Conservation (phyloP, 1,140 invertebrate species). For the Colletes latitarsis region DNA sequence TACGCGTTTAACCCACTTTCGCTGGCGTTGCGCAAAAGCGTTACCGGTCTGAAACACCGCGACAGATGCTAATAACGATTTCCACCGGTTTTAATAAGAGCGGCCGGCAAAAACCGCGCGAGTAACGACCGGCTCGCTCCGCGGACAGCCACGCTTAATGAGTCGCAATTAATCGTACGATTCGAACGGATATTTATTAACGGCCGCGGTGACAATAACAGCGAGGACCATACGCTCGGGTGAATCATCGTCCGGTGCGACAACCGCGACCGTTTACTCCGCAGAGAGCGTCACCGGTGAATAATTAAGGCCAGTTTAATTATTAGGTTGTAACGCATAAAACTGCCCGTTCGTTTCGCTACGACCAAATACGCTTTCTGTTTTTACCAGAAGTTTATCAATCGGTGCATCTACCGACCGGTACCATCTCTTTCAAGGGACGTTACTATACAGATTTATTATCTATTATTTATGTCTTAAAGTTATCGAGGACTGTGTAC, state of each 20-base stretch:
- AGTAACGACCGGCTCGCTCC: background rate
- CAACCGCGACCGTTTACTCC: slow-evolving; percentile 22
- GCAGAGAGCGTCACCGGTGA: slow-evolving; percentile 21
- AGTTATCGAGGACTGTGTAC: no score
- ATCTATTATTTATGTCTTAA: no score
- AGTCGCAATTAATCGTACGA: slow-evolving; percentile 40
- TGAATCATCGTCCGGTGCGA: slow-evolving; percentile 60
- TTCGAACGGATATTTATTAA: slow-evolving; percentile 39
- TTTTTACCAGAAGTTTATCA: no score
- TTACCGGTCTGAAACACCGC: slow-evolving; percentile 29
- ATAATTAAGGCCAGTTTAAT: slow-evolving; percentile 50
- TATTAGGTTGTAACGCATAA: background rate
- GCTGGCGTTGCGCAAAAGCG: slow-evolving; percentile 39
- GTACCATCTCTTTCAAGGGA: no score
- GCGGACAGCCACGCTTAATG: slow-evolving; percentile 9
- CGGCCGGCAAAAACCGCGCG: slow-evolving; percentile 18
- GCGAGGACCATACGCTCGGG: slow-evolving; percentile 5
- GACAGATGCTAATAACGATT: slow-evolving; percentile 58
- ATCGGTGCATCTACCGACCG: no score
- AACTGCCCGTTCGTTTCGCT: background rate
- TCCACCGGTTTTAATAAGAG: slow-evolving; percentile 50
- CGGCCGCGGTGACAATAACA: slow-evolving; percentile 25
- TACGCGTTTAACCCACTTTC: slow-evolving; percentile 56
- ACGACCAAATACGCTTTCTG: no score
- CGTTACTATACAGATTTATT: no score